Evolutionary conservation across 2,888 invertebrate genomes (phyloP), one percentile per base, ranked within the genome.

Genomic region (Eupithecia pulchellata): DNA sequence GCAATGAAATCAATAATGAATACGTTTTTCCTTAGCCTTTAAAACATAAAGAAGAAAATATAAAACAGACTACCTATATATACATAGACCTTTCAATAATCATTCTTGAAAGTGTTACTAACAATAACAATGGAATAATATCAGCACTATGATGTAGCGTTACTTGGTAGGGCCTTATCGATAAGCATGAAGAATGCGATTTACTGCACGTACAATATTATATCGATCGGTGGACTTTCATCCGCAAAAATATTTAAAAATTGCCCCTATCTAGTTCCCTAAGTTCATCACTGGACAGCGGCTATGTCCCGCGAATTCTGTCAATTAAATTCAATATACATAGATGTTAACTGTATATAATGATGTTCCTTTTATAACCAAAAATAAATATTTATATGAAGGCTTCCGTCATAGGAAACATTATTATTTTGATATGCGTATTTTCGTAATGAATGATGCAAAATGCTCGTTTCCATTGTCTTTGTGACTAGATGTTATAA

Each of bases 401-500:
- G 11, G n/a, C n/a, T 42, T 42, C n/a, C n/a, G 42, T n/a, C 8
- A 42, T 42, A 42, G 42, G 2, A 42, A n/a, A 42, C 20, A 20
- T 47, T 11, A n/a, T n/a, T 5, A 20, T 20, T 20, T 20, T 47
- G 4, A 47, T 20, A n/a, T 42, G n/a, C n/a, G 1, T n/a, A 58
- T 61, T 61, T 62, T 60, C 52, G 58, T 66, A 29, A 47, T 71
- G 64, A 61, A 64, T 71, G 34, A 74, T 71, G 70, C 52, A 69
- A 52, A 52, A 72, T 34, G 11, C n/a, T n/a, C 60, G 32, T 73
- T 57, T 71, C 62, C 69, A 74, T 74, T 76, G 73, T 73, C 61
- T 71, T 72, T 67, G 64, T 69, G 47, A 68, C 55, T 61, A 72
- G 63, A 68, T 68, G 64, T 34, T 64, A 73, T 79, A 81, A 81